These are phyloP conservation scores for Pasiphila rectangulata DNA, from an alignment of 2,888 invertebrate genomes.

Conservation along the genomic window DNA sequence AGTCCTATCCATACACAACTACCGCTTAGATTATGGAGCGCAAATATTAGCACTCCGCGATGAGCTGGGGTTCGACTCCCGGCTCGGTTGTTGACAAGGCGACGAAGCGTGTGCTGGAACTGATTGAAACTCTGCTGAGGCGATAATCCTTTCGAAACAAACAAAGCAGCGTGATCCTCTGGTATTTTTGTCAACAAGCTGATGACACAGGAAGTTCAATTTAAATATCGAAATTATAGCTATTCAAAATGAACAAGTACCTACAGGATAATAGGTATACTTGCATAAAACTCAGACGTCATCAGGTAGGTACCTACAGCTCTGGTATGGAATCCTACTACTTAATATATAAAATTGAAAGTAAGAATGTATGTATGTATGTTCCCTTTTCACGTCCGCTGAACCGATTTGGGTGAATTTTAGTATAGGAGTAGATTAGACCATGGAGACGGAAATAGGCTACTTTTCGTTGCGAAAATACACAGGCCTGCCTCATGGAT, in stretches of 20 bases:
- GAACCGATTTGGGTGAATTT: too few relatives aligned
- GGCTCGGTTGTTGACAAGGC: slow-evolving; percentile 21
- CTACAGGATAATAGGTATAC: too few relatives aligned
- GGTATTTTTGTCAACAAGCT: background rate
- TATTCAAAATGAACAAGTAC: background rate
- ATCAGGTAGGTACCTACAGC: too few relatives aligned
- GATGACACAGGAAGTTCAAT: background rate
- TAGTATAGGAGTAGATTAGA: too few relatives aligned
- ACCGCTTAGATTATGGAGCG: slow-evolving; percentile 9
- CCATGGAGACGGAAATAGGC: too few relatives aligned
- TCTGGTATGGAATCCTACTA: too few relatives aligned
- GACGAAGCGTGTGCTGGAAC: slow-evolving; percentile 3
- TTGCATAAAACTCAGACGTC: too few relatives aligned
- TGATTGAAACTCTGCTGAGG: slow-evolving; percentile 18
- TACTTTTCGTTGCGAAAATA: too few relatives aligned
- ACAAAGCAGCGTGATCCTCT: slow-evolving; percentile 2
- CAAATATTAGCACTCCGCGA: slow-evolving; percentile 34
- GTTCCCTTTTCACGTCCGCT: too few relatives aligned
- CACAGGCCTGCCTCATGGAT: too few relatives aligned
- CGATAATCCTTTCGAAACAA: background rate
- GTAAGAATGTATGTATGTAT: too few relatives aligned
- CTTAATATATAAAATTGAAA: too few relatives aligned
- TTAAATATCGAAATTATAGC: background rate
- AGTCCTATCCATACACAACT: background rate
- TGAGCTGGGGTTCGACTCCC: slow-evolving; percentile 32